phyloP scores from a whole-genome alignment of 1,140 invertebrate genomes.

The Macrobrachium nipponense region DNA sequence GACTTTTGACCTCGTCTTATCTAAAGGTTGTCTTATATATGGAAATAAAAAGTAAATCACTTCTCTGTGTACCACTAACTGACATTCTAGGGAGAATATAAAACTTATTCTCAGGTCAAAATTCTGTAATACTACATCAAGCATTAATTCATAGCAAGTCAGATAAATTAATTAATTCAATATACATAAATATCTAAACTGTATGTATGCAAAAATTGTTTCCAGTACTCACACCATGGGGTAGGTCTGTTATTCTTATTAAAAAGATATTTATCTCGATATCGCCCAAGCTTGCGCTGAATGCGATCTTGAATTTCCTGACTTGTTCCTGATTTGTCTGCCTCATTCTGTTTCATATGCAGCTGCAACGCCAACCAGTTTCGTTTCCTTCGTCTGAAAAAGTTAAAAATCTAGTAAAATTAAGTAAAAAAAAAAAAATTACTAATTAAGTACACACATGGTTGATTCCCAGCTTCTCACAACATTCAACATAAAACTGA shows the following conservation, averaged over 20 bases:
- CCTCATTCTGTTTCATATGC: conserved; percentile 78
- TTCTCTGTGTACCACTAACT: too few relatives aligned
- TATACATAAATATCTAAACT: neutral
- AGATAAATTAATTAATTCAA: neutral
- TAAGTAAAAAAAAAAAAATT: neutral
- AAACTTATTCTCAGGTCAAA: too few relatives aligned
- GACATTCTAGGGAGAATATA: too few relatives aligned
- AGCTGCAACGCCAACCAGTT: conserved; percentile 91
- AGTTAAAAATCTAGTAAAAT: neutral
- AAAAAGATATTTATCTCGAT: conserved; percentile 72
- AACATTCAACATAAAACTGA: neutral
- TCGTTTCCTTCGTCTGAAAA: conserved; percentile 75
- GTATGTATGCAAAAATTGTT: neutral
- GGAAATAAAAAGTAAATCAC: too few relatives aligned
- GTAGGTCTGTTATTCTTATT: conserved; percentile 81
- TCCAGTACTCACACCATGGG: conserved; percentile 81
- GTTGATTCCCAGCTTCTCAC: too few relatives aligned
- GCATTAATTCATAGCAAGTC: neutral
- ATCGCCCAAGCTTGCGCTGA: conserved; percentile 69
- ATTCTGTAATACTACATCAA: too few relatives aligned
- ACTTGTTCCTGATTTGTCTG: conserved; percentile 68
- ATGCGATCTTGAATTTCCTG: conserved; percentile 68
- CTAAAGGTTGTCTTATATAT: too few relatives aligned
- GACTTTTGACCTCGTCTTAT: too few relatives aligned
- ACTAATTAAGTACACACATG: too few relatives aligned